phyloP scores from a whole-genome alignment of 2,113 vertebrate genomes.

The Hippoglossus stenolepis region DNA sequence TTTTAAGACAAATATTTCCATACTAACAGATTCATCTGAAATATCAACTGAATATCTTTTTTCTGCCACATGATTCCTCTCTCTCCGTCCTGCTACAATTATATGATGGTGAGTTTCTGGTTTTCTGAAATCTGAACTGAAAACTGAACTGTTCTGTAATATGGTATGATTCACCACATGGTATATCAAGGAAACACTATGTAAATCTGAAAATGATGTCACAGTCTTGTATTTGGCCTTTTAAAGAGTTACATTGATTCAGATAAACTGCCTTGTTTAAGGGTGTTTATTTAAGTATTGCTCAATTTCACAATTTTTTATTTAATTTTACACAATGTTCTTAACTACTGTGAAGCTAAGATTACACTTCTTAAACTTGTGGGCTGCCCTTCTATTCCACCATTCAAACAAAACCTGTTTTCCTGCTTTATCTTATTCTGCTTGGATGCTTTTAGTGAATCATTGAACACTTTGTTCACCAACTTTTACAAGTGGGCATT shows the following conservation, averaged over 20 bases:
- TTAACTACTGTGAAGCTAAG: neutral
- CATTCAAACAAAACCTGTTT: neutral
- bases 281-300: too few relatives aligned
- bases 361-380: neutral
- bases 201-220: neutral
- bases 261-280: neutral
- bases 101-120: neutral
- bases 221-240: neutral
- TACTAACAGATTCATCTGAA: constrained; percentile 56
- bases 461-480: constrained; percentile 9
- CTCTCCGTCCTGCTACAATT: neutral
- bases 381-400: neutral
- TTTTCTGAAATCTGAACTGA: constrained; percentile 9
- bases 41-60: constrained; percentile 53
- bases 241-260: neutral
- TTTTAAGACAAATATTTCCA: constrained; percentile 78
- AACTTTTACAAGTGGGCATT: constrained; percentile 23
- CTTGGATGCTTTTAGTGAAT: constrained; percentile 10
- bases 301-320: neutral
- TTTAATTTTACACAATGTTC: neutral
- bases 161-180: neutral
- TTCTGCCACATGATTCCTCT: neutral
- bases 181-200: neutral
- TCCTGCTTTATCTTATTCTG: neutral
- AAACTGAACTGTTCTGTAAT: constrained; percentile 8